These are phyloP conservation scores for Dendrophyllia cribrosa DNA, from an alignment of 64 coral and sea anemone species.

Conservation along the genomic window DNA sequence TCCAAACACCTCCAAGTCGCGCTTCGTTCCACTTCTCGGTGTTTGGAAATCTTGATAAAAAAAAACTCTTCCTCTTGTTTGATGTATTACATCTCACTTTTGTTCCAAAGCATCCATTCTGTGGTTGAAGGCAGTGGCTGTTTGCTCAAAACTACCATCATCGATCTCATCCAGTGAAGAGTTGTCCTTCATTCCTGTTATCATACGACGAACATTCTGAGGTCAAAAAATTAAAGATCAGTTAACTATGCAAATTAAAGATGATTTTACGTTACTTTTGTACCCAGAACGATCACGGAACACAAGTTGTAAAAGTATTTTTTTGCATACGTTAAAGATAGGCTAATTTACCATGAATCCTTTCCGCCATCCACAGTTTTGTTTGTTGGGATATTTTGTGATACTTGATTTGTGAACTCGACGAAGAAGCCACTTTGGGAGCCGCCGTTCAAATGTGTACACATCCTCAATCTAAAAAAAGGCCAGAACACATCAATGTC, in stretches of 20 bases:
- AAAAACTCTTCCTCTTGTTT: no score
- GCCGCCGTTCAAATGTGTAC: slow-evolving; percentile 35
- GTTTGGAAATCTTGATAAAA: no score
- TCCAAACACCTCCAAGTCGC: no score
- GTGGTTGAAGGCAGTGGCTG: neutral
- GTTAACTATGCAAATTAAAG: neutral
- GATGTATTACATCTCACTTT: neutral
- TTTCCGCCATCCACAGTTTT: neutral
- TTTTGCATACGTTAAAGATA: neutral
- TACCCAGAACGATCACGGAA: no score
- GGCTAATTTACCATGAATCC: neutral
- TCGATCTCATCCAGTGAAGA: neutral
- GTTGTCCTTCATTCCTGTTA: slow-evolving; percentile 19
- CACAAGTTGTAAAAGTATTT: no score
- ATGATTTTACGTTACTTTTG: no score
- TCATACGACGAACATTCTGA: neutral
- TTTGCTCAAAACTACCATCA: neutral
- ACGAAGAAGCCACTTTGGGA: slow-evolving; percentile 54
- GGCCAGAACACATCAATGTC: neutral
- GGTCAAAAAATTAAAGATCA: neutral
- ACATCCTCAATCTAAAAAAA: slow-evolving; percentile 58
- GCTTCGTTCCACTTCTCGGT: no score
- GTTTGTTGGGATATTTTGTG: slow-evolving; percentile 62
- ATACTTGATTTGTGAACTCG: slow-evolving; percentile 46
- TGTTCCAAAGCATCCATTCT: slow-evolving; percentile 20